Evolutionary conservation across 2,113 vertebrate genomes (phyloP).

Genomic region (Nanorana parkeri): DNA sequence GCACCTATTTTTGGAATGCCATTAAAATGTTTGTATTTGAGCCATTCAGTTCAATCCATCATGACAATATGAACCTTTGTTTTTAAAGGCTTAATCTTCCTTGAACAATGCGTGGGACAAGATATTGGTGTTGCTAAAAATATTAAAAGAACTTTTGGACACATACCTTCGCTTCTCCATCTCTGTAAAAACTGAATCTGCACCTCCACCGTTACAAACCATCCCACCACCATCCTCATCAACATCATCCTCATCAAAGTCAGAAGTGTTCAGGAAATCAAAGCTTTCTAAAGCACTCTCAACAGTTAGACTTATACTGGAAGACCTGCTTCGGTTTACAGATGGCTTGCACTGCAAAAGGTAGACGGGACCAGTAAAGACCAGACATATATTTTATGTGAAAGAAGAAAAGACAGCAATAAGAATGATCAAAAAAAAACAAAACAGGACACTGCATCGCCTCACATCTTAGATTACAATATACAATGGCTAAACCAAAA

Average conservation of each 20-base stretch:
- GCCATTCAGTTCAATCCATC: too few relatives aligned
- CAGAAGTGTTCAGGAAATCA: constrained; percentile 98
- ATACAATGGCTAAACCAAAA: too few relatives aligned
- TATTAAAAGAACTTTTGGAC: not conserved
- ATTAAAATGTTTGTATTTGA: too few relatives aligned
- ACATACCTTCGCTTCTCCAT: constrained; percentile 87
- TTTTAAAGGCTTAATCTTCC: constrained; percentile 52
- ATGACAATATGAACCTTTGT: too few relatives aligned
- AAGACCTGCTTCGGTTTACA: constrained; percentile 88
- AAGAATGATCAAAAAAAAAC: too few relatives aligned
- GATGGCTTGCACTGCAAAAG: constrained; percentile 89
- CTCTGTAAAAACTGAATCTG: constrained; percentile 84
- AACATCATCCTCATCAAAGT: constrained; percentile 94
- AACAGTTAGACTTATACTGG: constrained; percentile 95
- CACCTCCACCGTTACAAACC: constrained; percentile 72
- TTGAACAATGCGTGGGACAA: constrained; percentile 61
- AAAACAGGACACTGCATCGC: too few relatives aligned
- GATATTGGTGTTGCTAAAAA: constrained; percentile 8
- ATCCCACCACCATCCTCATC: constrained; percentile 88
- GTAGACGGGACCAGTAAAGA: constrained; percentile 71
- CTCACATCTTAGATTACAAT: too few relatives aligned
- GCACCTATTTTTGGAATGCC: too few relatives aligned
- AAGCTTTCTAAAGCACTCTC: constrained; percentile 98
- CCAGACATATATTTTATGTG: constrained; percentile 33
- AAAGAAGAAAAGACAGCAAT: not conserved